Base-by-base conservation (phyloP, 2,113 vertebrate genomes). In the Myotis brandtii region DNA sequence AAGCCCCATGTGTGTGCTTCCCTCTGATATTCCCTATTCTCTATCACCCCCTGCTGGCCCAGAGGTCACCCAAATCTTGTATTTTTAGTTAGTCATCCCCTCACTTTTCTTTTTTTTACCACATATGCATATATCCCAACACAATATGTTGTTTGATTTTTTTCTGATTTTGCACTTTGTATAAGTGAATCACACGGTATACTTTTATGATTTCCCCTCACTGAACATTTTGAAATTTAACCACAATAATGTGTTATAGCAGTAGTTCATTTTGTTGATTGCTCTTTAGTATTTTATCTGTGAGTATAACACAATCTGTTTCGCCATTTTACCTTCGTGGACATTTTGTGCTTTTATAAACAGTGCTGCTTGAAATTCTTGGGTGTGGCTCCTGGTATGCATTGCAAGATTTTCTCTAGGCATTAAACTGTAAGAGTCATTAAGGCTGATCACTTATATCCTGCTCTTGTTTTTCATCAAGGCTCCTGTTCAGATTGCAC, bases 61-160 rank as follows among this genome's bases (percentile, higher is more conserved):
- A 64, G 11, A 69, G 30, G n/a, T 85, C 85, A 76, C 17, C 3
- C 59, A 94, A 83, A 69, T 64, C 6, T 75, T 70, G 6, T 66
- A 66, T 62, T 84, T 84, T 84, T 56, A 81, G 37, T 91, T 52
- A 67, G n/a, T 80, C 56, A 34, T 85, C 79, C n/a, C 50, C 40
- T 87, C 64, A 52, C 30, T 93, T 82, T 95, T 82, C 30, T 75
- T 25, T 52, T 52, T 86, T 93, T 70, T 82, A 82, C 40, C 50
- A 95, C 73, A 86, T 89, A 90, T 64, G 62, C 46, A 90, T 14
- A 6, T 48, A 82, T 64, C 32, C 37, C 52, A 87, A 56, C 96
- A 96, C 69, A 93, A 77, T 93, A 93, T 80, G 43, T 86, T 79
- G 62, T 95, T 93, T 89, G 50, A 88, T 80, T 75, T 94, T 93